Evolutionary conservation across 1,140 invertebrate genomes (phyloP).

Genomic region (Papilio polytes): DNA sequence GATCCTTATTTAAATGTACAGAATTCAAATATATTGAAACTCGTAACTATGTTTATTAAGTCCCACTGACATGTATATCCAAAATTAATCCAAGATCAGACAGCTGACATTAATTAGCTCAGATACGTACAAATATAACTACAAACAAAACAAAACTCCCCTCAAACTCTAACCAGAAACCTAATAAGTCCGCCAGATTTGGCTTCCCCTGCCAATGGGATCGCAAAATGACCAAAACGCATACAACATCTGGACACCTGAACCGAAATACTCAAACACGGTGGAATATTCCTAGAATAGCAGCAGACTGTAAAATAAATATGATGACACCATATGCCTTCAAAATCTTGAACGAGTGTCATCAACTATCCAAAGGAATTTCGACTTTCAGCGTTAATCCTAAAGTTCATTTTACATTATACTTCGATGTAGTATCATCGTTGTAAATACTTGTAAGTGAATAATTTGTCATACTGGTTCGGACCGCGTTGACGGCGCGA

Average conservation of each 20-base stretch:
- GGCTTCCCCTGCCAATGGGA: slow-evolving; percentile 44
- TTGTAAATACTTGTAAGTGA: slow-evolving; percentile 59
- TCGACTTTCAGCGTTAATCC: slow-evolving; percentile 34
- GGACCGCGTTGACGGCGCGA: slow-evolving; percentile 69
- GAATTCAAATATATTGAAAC: slow-evolving; percentile 19
- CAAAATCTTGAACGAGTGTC: slow-evolving; percentile 57
- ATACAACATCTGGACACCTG: slow-evolving; percentile 78
- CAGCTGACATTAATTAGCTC: slow-evolving; percentile 36
- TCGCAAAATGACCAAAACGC: slow-evolving; percentile 33
- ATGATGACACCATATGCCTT: slow-evolving; percentile 74
- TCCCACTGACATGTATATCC: slow-evolving; percentile 19
- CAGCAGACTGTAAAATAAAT: slow-evolving; percentile 81
- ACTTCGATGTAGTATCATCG: slow-evolving; percentile 33
- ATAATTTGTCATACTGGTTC: slow-evolving; percentile 76
- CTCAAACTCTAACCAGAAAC: slow-evolving; percentile 56
- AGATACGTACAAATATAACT: slow-evolving; percentile 30
- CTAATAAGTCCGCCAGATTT: slow-evolving; percentile 56
- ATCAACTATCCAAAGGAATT: slow-evolving; percentile 40
- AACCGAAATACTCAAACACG: slow-evolving; percentile 71
- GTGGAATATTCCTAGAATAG: slow-evolving; percentile 81
- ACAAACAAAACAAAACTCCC: slow-evolving; percentile 25
- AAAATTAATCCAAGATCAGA: slow-evolving; percentile 31
- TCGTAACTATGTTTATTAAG: background rate
- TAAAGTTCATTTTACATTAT: slow-evolving; percentile 42
- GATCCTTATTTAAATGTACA: background rate